Evolutionary conservation across 2,888 invertebrate species (phyloP).

Genomic region (Drosophila prostipennis): DNA sequence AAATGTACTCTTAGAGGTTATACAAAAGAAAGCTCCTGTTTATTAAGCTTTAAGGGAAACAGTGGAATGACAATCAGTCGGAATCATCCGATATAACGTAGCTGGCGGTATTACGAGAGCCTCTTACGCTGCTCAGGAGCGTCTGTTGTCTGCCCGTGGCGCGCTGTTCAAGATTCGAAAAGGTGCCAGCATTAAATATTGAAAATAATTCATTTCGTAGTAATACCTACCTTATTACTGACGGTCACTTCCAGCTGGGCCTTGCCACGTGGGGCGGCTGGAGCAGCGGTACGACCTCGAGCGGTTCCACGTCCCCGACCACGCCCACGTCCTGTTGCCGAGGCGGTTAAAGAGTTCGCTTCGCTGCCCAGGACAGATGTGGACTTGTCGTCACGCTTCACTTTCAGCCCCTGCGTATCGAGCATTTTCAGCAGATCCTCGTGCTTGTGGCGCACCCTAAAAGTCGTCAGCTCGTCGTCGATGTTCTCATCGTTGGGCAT

Average conservation of each 20-base stretch:
- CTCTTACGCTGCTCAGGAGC: slow-evolving; percentile 31
- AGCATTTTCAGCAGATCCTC: slow-evolving; percentile 76
- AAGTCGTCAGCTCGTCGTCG: slow-evolving; percentile 84
- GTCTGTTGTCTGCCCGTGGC: slow-evolving; percentile 34
- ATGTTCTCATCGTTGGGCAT: slow-evolving; percentile 85
- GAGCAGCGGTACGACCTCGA: slow-evolving; percentile 43
- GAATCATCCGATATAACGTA: slow-evolving; percentile 62
- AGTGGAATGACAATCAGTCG: slow-evolving; percentile 41
- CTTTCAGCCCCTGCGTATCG: slow-evolving; percentile 53
- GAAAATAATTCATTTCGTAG: background rate
- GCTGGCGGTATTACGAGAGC: slow-evolving; percentile 16
- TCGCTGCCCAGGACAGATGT: slow-evolving; percentile 13
- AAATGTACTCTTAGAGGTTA: background rate
- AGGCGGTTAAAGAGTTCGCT: slow-evolving; percentile 4
- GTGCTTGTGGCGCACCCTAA: slow-evolving; percentile 80
- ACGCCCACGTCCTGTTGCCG: slow-evolving; percentile 18
- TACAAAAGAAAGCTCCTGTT: background rate
- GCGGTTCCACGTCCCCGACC: slow-evolving; percentile 7
- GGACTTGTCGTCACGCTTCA: slow-evolving; percentile 8
- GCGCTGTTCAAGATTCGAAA: slow-evolving; percentile 30
- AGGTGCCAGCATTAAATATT: background rate
- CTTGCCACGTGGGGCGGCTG: slow-evolving; percentile 47
- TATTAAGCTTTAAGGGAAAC: background rate
- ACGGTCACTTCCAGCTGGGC: slow-evolving; percentile 66
- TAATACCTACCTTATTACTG: slow-evolving; percentile 41